Conservation (phyloP, 2,113 vertebrate species). For the Ancistrus triradiatus region DNA sequence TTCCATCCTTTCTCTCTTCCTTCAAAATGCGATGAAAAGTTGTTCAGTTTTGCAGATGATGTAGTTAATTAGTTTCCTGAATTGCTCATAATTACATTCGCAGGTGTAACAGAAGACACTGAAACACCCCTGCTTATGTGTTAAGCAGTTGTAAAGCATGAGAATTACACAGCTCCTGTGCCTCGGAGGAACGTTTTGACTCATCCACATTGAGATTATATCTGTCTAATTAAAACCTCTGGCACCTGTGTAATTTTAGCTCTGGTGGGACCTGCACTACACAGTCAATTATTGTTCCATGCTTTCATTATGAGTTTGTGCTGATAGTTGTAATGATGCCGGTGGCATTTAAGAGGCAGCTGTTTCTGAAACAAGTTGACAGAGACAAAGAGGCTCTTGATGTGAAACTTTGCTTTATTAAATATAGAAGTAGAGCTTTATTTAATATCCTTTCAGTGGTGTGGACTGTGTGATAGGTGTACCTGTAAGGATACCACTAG, state of each 20-base stretch:
- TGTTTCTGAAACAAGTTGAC: not conserved
- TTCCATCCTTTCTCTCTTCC: too few relatives aligned
- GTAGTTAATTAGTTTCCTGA: too few relatives aligned
- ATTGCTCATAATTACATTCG: too few relatives aligned
- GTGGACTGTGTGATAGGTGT: too few relatives aligned
- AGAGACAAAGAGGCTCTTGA: constrained; percentile 14
- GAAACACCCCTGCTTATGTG: too few relatives aligned
- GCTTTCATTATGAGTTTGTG: constrained; percentile 14
- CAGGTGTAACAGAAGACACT: too few relatives aligned
- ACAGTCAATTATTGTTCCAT: not conserved
- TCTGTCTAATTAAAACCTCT: constrained; percentile 3
- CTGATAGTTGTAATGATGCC: constrained; percentile 15
- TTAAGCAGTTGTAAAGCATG: too few relatives aligned
- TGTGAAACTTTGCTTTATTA: not conserved
- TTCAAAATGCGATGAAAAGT: too few relatives aligned
- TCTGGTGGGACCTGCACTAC: not conserved
- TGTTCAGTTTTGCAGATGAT: too few relatives aligned
- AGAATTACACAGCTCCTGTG: not conserved
- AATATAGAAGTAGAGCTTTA: not conserved
- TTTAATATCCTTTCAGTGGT: too few relatives aligned
- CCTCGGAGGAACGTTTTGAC: not conserved
- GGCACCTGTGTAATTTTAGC: constrained; percentile 8
- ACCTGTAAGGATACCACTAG: too few relatives aligned
- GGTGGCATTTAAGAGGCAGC: constrained; percentile 16
- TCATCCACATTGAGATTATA: not conserved